phyloP scores from a whole-genome alignment of 2,888 invertebrate genomes.

The Linhomoeus sp. region DNA sequence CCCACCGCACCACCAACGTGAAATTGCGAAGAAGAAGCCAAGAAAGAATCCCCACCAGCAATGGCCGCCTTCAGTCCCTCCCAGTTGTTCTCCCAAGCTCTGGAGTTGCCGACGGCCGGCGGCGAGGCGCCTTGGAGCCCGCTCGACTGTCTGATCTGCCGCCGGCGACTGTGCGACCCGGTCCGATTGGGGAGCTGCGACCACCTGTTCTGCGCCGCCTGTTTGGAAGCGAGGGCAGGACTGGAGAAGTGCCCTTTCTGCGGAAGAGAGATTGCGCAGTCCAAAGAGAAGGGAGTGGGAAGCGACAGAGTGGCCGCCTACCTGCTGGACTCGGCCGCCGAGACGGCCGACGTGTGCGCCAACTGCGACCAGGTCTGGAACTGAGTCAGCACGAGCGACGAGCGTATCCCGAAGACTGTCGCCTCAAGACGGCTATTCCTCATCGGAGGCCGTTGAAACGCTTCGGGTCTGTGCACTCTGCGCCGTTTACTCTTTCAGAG shows the following conservation, averaged over 20 bases:
- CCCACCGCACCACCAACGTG: too few species aligned
- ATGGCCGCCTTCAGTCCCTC: too few species aligned
- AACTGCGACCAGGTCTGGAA: constrained; percentile 46
- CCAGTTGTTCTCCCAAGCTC: too few species aligned
- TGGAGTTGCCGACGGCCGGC: too few species aligned
- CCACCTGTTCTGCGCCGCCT: constrained; percentile 18
- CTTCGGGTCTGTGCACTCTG: not conserved
- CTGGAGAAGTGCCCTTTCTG: constrained; percentile 6
- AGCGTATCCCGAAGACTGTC: not conserved
- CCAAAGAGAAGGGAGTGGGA: not conserved
- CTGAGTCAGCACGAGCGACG: not conserved
- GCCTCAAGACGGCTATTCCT: not conserved
- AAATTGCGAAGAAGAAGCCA: too few species aligned
- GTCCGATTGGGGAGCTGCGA: constrained; percentile 10
- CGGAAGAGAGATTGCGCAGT: not conserved
- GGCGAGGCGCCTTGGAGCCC: too few species aligned
- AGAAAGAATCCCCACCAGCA: too few species aligned
- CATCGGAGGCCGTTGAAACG: not conserved
- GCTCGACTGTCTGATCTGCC: not conserved
- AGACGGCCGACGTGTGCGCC: constrained; percentile 51
- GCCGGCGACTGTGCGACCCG: not conserved
- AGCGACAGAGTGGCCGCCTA: constrained; percentile 46
- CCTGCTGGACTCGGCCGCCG: constrained; percentile 47
- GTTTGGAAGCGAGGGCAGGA: constrained; percentile 6
- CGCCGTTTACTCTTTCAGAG: constrained; percentile 14